Conservation (phyloP, 2,113 vertebrate genomes). For the Lycaon pictus region DNA sequence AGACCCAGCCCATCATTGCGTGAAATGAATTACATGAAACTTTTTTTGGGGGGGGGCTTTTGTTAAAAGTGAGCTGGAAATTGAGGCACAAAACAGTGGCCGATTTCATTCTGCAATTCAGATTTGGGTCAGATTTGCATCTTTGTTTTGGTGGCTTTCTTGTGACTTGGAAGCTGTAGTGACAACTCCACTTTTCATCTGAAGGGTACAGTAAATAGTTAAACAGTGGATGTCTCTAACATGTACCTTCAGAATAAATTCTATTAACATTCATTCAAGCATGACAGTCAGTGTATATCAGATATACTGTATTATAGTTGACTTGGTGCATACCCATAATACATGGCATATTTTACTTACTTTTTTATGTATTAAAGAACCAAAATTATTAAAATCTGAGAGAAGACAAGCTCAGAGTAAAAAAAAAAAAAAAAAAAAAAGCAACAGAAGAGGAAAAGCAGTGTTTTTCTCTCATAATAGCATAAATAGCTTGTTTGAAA, state of each 20-base stretch:
- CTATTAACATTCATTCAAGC: constrained; percentile 91
- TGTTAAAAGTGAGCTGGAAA: constrained; percentile 87
- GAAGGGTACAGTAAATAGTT: constrained; percentile 90
- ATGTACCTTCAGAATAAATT: constrained; percentile 91
- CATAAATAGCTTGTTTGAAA: constrained; percentile 89
- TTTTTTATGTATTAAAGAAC: constrained; percentile 90
- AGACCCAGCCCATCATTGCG: constrained; percentile 86
- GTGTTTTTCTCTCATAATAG: constrained; percentile 83
- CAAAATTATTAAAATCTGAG: constrained; percentile 90
- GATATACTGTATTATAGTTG: constrained; percentile 91
- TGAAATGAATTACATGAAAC: constrained; percentile 90
- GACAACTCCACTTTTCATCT: constrained; percentile 87
- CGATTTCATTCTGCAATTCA: constrained; percentile 82
- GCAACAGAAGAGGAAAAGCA: constrained; percentile 85
- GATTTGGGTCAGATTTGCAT: constrained; percentile 84
- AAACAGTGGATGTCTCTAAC: constrained; percentile 90
- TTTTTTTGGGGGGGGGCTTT: constrained; percentile 82
- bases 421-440: constrained; percentile 80
- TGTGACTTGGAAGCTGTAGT: constrained; percentile 85
- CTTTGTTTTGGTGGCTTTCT: constrained; percentile 85
- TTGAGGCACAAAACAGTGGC: constrained; percentile 79
- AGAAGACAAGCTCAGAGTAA: constrained; percentile 86
- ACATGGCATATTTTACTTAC: constrained; percentile 91
- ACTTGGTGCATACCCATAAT: constrained; percentile 89
- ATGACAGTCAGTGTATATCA: constrained; percentile 92